phyloP scores from a whole-genome alignment of 2,797 vertebrate genomes.

The Pogoniulus pusillus region DNA sequence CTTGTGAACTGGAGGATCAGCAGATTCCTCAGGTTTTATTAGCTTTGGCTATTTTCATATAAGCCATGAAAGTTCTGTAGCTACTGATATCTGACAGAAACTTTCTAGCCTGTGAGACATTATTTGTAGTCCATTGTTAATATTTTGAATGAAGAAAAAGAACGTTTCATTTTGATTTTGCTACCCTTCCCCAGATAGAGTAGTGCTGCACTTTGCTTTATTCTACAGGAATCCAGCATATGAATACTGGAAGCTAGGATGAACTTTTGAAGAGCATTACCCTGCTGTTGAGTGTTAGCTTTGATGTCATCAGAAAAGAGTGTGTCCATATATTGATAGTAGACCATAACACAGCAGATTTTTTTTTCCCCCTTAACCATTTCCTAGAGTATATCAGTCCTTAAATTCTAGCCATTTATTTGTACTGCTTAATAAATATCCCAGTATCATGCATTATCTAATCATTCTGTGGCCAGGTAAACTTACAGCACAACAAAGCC shows the following conservation, averaged over 20 bases:
- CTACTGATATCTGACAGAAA: neutral
- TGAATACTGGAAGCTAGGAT: neutral
- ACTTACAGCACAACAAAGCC: slow-evolving; percentile 2
- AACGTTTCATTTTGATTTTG: neutral
- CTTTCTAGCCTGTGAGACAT: neutral
- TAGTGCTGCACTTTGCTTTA: neutral
- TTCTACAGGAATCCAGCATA: neutral
- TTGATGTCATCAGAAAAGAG: neutral
- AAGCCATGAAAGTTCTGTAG: neutral
- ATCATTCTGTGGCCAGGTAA: neutral
- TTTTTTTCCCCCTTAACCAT: neutral
- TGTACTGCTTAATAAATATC: slow-evolving; percentile 8
- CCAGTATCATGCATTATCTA: neutral
- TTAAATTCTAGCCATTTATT: neutral
- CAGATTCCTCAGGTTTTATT: neutral
- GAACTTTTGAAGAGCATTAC: neutral
- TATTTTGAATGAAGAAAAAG: neutral
- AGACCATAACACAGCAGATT: neutral
- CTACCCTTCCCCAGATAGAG: neutral
- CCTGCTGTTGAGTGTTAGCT: neutral
- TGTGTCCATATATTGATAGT: neutral
- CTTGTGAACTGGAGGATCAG: neutral
- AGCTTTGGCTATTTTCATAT: neutral
- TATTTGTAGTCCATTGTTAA: neutral
- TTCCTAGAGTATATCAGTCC: slow-evolving; percentile 18